Evolutionary conservation across 2,113 vertebrate species (phyloP).

Genomic region (Cochlearius cochlearius): DNA sequence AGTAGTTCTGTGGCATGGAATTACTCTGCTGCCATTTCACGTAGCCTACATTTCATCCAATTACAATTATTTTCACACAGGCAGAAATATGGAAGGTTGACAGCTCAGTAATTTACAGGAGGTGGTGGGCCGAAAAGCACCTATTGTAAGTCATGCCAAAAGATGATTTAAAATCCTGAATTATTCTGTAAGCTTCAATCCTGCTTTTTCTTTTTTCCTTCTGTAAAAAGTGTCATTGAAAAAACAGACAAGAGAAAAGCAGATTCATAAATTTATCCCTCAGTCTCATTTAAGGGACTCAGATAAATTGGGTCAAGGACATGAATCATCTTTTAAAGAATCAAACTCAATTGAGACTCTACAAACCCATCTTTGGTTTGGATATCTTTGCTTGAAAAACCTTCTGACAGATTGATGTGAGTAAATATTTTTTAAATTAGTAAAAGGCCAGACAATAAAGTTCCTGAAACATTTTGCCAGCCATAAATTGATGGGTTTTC

Average conservation of each 20-base stretch:
- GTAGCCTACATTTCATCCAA: not conserved
- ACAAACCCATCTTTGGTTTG: not conserved
- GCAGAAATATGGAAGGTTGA: not conserved
- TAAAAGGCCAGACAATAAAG: not conserved
- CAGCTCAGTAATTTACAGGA: not conserved
- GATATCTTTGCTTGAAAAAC: not conserved
- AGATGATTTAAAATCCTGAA: not conserved
- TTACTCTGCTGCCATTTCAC: not conserved
- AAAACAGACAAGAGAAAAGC: not conserved
- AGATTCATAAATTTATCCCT: not conserved
- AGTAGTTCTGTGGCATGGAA: not conserved
- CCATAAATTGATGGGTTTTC: not conserved
- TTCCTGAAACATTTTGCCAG: not conserved
- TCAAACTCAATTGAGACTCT: not conserved
- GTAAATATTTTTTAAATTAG: conserved; percentile 24
- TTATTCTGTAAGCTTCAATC: not conserved
- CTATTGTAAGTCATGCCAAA: not conserved
- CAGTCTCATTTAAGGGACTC: not conserved
- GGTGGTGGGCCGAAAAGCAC: not conserved
- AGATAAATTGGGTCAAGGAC: not conserved
- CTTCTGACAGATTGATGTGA: not conserved
- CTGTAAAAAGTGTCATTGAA: not conserved
- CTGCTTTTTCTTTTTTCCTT: not conserved
- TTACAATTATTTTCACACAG: not conserved
- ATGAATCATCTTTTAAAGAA: not conserved